phyloP scores from a whole-genome alignment of 2,113 vertebrate species.

The Taxidea taxus region DNA sequence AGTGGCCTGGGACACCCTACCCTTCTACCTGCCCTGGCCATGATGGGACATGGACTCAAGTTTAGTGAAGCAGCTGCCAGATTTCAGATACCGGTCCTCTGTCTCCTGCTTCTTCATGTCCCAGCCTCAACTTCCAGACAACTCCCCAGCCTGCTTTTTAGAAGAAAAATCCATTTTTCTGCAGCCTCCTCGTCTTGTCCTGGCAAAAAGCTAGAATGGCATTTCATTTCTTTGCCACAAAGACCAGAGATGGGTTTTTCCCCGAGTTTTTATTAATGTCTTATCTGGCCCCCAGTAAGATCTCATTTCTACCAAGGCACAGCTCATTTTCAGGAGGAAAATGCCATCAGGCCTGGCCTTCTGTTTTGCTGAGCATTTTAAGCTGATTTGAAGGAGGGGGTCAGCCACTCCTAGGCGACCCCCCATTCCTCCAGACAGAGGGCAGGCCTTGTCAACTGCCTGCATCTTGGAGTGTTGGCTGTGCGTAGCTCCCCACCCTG shows the following conservation, averaged over 20 bases:
- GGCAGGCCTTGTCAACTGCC: background rate
- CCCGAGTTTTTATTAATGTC: background rate
- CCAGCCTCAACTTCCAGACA: background rate
- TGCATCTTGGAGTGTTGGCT: background rate
- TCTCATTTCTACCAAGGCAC: background rate
- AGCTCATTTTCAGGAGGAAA: background rate
- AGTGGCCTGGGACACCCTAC: background rate
- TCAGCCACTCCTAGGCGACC: background rate
- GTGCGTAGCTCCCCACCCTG: accelerated
- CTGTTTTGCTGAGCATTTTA: background rate
- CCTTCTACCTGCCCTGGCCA: background rate
- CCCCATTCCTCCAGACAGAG: background rate
- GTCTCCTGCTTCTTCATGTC: background rate
- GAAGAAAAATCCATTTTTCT: slow-evolving; percentile 1
- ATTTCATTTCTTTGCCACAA: background rate
- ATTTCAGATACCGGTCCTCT: background rate
- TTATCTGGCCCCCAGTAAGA: background rate
- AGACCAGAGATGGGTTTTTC: background rate
- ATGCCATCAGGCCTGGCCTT: background rate
- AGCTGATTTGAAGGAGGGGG: background rate
- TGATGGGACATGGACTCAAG: accelerated
- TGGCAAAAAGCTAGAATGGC: background rate
- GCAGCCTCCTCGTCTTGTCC: background rate
- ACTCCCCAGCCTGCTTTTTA: background rate
- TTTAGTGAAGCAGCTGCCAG: background rate